Evolutionary conservation across 1,140 invertebrate species (phyloP).

Genomic region (Temnothorax nylanderi): DNA sequence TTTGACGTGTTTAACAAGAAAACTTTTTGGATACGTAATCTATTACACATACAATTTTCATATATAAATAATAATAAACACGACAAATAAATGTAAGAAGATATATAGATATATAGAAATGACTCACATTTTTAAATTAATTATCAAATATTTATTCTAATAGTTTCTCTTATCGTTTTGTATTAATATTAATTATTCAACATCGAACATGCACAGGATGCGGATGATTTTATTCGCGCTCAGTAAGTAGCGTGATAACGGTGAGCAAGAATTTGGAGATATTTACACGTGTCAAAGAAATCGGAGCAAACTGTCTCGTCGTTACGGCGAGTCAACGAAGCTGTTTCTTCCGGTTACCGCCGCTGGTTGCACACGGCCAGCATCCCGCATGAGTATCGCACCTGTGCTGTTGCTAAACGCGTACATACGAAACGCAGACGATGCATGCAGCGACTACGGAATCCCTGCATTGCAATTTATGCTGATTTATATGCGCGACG

Average conservation of each 20-base stretch:
- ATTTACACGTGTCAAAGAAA: conserved; percentile 2
- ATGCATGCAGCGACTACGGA: conserved; percentile 80
- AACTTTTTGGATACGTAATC: background rate
- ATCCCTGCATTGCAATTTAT: conserved; percentile 82
- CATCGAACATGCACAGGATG: background rate
- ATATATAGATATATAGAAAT: background rate
- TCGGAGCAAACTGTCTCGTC: background rate
- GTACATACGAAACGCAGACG: conserved; percentile 57
- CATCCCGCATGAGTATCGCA: conserved; percentile 40
- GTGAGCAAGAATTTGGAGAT: background rate
- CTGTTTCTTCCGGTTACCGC: conserved; percentile 6
- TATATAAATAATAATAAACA: conserved; percentile 21
- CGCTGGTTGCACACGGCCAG: conserved; percentile 5
- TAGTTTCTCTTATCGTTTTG: background rate
- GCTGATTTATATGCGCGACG: conserved; percentile 83
- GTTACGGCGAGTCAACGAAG: background rate
- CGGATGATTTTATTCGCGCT: background rate
- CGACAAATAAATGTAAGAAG: background rate
- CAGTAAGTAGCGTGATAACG: background rate
- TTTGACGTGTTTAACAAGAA: background rate
- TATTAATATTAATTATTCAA: background rate
- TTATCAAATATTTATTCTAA: background rate
- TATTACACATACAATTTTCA: background rate
- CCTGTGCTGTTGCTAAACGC: conserved; percentile 59
- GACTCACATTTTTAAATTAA: background rate